Evolutionary conservation across 2,888 invertebrate species (phyloP), one percentile per base, ranked within the genome.

Genomic region (Heliconius charithonia): DNA sequence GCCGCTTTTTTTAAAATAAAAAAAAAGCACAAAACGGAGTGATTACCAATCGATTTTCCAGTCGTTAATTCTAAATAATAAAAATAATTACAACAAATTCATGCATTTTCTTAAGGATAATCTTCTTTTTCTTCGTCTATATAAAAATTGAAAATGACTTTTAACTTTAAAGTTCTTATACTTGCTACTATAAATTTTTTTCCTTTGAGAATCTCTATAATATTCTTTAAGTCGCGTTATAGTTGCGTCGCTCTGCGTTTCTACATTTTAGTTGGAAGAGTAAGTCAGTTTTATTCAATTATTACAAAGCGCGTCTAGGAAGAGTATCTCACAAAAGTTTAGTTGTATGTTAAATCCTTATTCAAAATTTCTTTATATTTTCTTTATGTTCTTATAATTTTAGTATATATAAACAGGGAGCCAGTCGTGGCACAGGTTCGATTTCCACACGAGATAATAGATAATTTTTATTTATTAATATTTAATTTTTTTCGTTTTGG

Each of bases 241-340:
- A 51, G 6, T 51, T 51, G 25, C 41, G 69, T 69, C 32, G 59
- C 51, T 51, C 4, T 51, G 4, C 16, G 51, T n/a, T n/a, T 13
- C n/a, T 67, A 37, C 67, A 67, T 67, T 37, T 25, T n/a, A 67
- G 12, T 67, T 67, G 9, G 32, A 37, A 66, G 66, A n/a, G 25
- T 41, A 41, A 69, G 69, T 69, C 45, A 69, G 69, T 25, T 41
- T 69, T 69, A 69, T 69, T 69, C 41, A 69, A 69, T 69, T 69
- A 69, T 69, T 69, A 69, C 69, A 25, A 16, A 16, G 13, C 16
- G 69, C 69, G 69, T 69, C 69, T n/a, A 13, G 4, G n/a, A 67
- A 41, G 7, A 13, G 25, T 6, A 22, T 69, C 25, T 69, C 1
- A 25, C 6, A 69, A 41, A 41, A 69, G 25, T 69, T 41, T 25